Base-by-base conservation (phyloP, 2,797 vertebrate species). In the Coendou prehensilis region DNA sequence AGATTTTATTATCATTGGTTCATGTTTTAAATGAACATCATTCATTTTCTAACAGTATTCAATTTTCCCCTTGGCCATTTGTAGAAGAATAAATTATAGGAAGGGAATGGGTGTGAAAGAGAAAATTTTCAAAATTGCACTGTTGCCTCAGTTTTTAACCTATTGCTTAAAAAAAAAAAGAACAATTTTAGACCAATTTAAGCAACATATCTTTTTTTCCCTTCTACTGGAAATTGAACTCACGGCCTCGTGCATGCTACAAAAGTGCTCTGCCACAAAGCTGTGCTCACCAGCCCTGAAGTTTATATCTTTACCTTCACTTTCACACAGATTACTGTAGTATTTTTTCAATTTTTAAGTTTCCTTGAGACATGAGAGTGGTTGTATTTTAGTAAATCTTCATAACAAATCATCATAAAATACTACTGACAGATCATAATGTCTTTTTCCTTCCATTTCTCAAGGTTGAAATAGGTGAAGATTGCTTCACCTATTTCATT, bases 41-140 rank as follows among this genome's bases (percentile, higher is more conserved):
- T 84, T 95, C 47, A 87, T 89, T 80, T 76, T n/a, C 20, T 75
- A 87, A 9, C 37, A 84, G 73, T 83, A 59, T 69, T 91, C 33
- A 67, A 67, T 61, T 6, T 54, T 56, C 7, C 8, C 9, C 52
- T 75, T 61, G 20, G 9, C 87, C 11, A 89, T 79, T 41, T 69
- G 5, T 59, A 30, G 5, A 11, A 18, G 5, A 87, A 91, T 6
- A 33, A 80, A 23, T 71, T 41, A 61, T 15, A 61, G 37, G 2
- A 87, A 73, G 0, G 28, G 5, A 81, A 11, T 80, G 10, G 14
- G 6, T 13, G 69, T 73, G 8, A 86, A 67, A 86, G 14, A 20
- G 7, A 0, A 18, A 50, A 84, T 89, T 94, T 79, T 54, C 8
- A 45, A 78, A 92, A 71, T 22, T 87, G 18, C 3, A 88, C 45